phyloP scores from a whole-genome alignment of 2,113 vertebrate species.

The Notothenia rossii region DNA sequence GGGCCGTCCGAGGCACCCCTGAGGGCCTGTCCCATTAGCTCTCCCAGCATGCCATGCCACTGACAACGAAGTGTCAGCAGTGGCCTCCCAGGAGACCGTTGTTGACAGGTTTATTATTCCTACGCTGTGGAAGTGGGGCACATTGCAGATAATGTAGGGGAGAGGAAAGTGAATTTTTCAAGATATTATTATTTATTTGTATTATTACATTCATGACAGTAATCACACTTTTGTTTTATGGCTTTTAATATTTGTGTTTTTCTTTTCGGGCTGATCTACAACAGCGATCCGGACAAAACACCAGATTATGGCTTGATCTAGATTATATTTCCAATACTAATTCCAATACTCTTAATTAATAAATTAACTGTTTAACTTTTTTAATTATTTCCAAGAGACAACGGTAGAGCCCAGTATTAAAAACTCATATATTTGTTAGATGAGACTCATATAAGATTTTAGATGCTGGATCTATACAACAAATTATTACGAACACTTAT shows the following conservation, averaged over 20 bases:
- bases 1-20: constrained; percentile 18
- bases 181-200: not conserved
- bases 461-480: not conserved
- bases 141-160: not conserved
- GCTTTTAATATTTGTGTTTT: not conserved
- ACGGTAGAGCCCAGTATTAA: not conserved
- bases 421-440: not conserved
- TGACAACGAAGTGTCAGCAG: constrained; percentile 54
- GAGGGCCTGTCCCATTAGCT: constrained; percentile 50
- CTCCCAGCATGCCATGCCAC: constrained; percentile 52
- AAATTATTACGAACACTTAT: not conserved
- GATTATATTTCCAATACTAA: not conserved
- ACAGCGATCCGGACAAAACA: not conserved
- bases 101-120: constrained; percentile 70
- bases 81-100: constrained; percentile 36
- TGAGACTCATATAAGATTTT: not conserved
- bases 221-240: not conserved
- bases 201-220: not conserved
- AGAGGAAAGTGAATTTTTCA: not conserved
- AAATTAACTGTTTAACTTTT: not conserved
- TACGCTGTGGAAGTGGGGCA: constrained; percentile 21
- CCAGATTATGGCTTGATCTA: not conserved
- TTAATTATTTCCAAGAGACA: not conserved
- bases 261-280: not conserved
- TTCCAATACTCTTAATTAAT: not conserved